phyloP scores from a whole-genome alignment of 2,113 vertebrate genomes.

The Aplodontia rufa region DNA sequence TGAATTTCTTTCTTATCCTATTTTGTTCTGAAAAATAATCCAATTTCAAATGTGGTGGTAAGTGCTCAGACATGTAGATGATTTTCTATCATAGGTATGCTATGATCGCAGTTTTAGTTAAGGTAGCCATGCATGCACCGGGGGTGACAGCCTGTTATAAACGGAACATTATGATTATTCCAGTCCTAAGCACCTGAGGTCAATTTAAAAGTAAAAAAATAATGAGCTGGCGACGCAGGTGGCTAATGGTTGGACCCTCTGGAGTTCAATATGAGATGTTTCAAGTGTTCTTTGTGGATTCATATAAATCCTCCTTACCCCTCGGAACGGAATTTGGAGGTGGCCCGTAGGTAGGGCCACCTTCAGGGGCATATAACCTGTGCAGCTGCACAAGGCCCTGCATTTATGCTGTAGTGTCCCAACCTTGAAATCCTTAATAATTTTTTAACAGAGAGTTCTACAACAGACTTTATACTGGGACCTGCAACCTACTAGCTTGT shows the following conservation, averaged over 20 bases:
- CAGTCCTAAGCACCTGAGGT: background rate
- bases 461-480: background rate
- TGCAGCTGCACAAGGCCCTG: rapidly evolving
- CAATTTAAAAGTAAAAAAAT: background rate
- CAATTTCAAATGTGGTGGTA: background rate
- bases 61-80: background rate
- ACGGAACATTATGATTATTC: background rate
- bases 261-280: background rate
- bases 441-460: background rate
- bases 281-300: background rate
- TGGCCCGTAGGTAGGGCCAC: rapidly evolving
- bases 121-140: background rate
- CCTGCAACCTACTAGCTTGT: background rate
- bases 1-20: background rate
- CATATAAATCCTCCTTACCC: background rate
- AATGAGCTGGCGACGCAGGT: background rate
- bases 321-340: background rate
- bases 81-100: background rate
- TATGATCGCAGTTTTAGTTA: background rate
- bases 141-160: background rate
- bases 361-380: rapidly evolving
- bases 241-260: background rate
- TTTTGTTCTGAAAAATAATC: background rate
- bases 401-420: background rate
- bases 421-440: background rate